Conservation (phyloP, 2,888 invertebrate species). For the Drosophila stalkeri region DNA sequence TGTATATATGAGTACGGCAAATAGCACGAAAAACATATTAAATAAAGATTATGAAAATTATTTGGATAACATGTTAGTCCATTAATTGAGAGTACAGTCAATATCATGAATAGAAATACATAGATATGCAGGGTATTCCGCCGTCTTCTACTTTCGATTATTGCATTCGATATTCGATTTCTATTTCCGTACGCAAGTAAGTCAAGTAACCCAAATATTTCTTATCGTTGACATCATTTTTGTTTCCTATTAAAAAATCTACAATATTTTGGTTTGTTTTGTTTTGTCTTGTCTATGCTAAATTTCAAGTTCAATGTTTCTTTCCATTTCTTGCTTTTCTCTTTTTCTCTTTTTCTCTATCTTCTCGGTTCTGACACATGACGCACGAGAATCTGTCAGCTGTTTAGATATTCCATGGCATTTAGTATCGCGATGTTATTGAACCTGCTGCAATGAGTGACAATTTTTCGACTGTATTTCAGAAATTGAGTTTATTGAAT, state of each 20-base stretch:
- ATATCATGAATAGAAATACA: background rate
- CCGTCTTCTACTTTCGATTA: background rate
- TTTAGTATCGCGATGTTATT: constrained; percentile 46
- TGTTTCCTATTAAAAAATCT: constrained; percentile 1
- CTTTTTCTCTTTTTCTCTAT: background rate
- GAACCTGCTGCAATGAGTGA: constrained; percentile 52
- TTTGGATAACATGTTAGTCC: too few relatives aligned
- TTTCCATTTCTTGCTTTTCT: background rate
- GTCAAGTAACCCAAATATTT: background rate
- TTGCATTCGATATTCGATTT: background rate
- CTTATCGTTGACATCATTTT: constrained; percentile 35
- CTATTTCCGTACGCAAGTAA: background rate
- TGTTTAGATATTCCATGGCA: constrained; percentile 63
- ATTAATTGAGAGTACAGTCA: background rate
- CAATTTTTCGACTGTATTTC: constrained; percentile 6
- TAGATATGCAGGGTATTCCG: constrained; percentile 5
- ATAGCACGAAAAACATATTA: too few relatives aligned
- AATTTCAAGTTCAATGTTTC: constrained; percentile 52
- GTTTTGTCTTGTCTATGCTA: constrained; percentile 21
- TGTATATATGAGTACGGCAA: too few relatives aligned
- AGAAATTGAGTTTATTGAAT: constrained; percentile 35
- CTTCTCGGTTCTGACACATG: constrained; percentile 28
- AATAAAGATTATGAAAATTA: too few relatives aligned
- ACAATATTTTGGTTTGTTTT: constrained; percentile 2
- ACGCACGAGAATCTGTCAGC: constrained; percentile 48